Percentiles rank a stretch among this genome's conserved stretches.
Conservation (phyloP, 2,113 vertebrate genomes). For the Chamaetylas fuelleborni region DNA sequence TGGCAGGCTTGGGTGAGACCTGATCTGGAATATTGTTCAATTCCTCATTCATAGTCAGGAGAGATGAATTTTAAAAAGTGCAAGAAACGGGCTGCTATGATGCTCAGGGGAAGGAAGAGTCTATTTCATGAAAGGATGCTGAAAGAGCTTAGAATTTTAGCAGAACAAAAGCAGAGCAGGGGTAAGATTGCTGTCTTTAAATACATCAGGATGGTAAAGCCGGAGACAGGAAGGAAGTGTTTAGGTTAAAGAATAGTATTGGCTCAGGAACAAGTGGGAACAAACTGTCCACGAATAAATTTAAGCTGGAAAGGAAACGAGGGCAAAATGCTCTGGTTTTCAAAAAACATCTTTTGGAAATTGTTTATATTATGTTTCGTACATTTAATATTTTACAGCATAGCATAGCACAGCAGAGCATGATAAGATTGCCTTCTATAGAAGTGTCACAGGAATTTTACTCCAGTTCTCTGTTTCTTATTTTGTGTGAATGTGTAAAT, state of each 20-base stretch:
- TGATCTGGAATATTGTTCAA: constrained; percentile 57
- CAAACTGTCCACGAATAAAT: constrained; percentile 56
- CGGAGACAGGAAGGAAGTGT: constrained; percentile 61
- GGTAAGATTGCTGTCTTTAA: constrained; percentile 42
- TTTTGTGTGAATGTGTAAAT: not conserved
- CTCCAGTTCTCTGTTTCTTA: not conserved
- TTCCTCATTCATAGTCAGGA: constrained; percentile 47
- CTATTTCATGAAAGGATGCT: constrained; percentile 21
- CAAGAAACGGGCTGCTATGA: not conserved
- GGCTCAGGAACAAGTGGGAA: constrained; percentile 49
- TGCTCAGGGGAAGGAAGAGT: constrained; percentile 48
- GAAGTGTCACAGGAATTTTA: not conserved
- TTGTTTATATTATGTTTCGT: not conserved
- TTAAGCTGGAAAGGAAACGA: constrained; percentile 20
- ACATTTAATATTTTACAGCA: not conserved
- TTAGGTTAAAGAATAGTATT: constrained; percentile 50
- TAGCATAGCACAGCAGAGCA: not conserved
- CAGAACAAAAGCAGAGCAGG: constrained; percentile 46
- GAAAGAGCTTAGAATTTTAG: constrained; percentile 44
- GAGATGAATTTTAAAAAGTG: constrained; percentile 37
- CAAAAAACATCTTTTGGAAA: not conserved
- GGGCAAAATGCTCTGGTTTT: not conserved
- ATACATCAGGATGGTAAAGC: constrained; percentile 53
- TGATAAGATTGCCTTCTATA: not conserved
- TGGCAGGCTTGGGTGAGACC: not conserved